phyloP scores from a whole-genome alignment of 2,113 vertebrate genomes.

The Lethenteron reissneri region DNA sequence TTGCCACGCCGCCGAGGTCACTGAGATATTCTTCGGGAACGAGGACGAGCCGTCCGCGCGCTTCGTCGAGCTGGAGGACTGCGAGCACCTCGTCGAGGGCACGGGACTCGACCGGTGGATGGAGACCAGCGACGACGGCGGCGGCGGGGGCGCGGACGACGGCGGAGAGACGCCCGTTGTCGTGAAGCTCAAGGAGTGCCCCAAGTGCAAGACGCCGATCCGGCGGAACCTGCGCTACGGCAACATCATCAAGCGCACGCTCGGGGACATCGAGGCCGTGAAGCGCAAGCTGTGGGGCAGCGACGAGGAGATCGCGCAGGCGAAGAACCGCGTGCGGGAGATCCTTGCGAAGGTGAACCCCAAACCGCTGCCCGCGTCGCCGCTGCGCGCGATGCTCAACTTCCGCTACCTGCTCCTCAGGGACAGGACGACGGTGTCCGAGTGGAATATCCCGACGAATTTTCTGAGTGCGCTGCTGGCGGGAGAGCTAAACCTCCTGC shows the following conservation, averaged over 20 bases:
- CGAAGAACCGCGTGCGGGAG: too few species aligned
- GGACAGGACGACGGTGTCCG: too few species aligned
- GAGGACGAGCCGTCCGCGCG: conserved; percentile 45
- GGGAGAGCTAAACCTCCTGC: too few species aligned
- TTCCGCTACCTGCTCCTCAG: too few species aligned
- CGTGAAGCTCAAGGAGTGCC: conserved; percentile 60
- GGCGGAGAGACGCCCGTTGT: conserved; percentile 8
- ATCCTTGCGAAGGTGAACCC: too few species aligned
- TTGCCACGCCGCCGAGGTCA: conserved; percentile 44
- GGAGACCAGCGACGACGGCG: conserved; percentile 17
- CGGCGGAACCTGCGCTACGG: conserved; percentile 64
- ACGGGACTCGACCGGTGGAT: conserved; percentile 49
- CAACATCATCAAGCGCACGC: conserved; percentile 37
- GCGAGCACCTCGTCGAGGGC: conserved; percentile 44
- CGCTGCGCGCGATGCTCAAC: too few species aligned
- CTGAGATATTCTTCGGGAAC: conserved; percentile 58
- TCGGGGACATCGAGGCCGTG: conserved; percentile 52
- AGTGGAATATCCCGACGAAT: too few species aligned
- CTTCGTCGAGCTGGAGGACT: conserved; percentile 65
- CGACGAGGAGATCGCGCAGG: conserved; percentile 16
- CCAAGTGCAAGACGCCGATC: conserved; percentile 46
- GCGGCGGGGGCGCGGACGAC: not conserved
- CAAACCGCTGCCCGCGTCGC: too few species aligned
- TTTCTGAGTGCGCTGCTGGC: too few species aligned
- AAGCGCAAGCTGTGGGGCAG: conserved; percentile 42